Evolutionary conservation across 2,888 invertebrate species (phyloP), one percentile per base, ranked within the genome.

Genomic region (Dasypogon diadema): DNA sequence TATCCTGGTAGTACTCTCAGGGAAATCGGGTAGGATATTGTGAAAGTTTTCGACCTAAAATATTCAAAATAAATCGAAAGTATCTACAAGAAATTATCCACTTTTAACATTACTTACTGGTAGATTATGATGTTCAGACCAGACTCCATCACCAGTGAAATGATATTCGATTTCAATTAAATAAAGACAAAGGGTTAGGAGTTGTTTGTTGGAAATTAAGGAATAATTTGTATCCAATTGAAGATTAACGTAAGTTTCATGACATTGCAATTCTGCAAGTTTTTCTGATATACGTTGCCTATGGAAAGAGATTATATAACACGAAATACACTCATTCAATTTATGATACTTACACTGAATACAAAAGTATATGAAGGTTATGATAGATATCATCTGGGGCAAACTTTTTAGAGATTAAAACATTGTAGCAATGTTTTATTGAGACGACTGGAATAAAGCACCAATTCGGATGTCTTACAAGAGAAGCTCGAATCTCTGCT

Each of bases 101-200:
- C n/a, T n/a, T n/a, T n/a, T n/a, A n/a, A n/a, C n/a, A n/a, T n/a
- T 0, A 22, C 84, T 84, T 14, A 85, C 83, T 37, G 83, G 83
- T 54, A 84, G 81, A 4, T 81, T 80, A 72, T 84, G 84, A 58
- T 84, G 83, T 65, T 86, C 86, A 0, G 83, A 83, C 92, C 92
- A 93, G 48, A 94, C 88, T 0, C 92, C 93, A 81, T 93, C 91
- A 0, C 93, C 93, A 12, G 90, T 91, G 81, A 94, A 94, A 83
- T 93, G 91, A 83, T 90, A 89, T 80, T 90, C 89, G 79, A 88
- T 89, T 83, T 94, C 94, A 21, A 94, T 89, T 75, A 90, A 87
- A 82, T 94, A 94, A 55, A 93, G 81, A 70, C 90, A 88, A 30
- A 93, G 84, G 63, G 92, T 90, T 16, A 94, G 84, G 63, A 89